Evolutionary conservation across 2,797 vertebrate species (phyloP).

Genomic region (Helicolenus hilgendorfi): DNA sequence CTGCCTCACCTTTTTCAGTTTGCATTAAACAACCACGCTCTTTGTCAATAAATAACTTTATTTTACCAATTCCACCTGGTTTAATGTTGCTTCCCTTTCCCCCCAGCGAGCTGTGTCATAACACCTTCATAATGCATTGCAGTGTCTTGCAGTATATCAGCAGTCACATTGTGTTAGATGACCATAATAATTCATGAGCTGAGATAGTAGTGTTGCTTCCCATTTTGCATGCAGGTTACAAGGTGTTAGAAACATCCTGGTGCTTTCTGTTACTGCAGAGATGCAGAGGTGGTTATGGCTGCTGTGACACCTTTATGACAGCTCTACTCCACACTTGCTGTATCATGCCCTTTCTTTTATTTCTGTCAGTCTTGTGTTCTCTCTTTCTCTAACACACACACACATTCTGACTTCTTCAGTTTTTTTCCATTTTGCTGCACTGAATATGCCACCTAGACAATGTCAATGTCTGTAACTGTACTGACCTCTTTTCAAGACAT

Average conservation of each 20-base stretch:
- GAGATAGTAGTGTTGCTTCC: neutral
- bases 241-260: neutral
- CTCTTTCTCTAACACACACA: neutral
- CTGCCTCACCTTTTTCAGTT: neutral
- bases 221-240: neutral
- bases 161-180: neutral
- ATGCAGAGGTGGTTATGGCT: conserved; percentile 41
- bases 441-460: neutral
- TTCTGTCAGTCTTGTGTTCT: neutral
- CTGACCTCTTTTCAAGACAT: neutral
- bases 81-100: neutral
- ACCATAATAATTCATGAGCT: neutral
- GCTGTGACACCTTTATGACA: conserved; percentile 34
- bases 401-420: neutral
- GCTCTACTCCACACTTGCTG: conserved; percentile 3
- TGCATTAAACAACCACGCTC: neutral
- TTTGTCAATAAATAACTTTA: too few relatives aligned
- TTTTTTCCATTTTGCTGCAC: neutral
- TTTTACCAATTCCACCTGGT: too few relatives aligned
- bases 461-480: neutral
- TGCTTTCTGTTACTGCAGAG: conserved; percentile 4
- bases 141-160: neutral
- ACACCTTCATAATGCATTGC: neutral
- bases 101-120: rapidly evolving
- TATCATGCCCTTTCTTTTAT: neutral